Conservation (phyloP, 2,888 invertebrate genomes). For the Microchrysa polita region DNA sequence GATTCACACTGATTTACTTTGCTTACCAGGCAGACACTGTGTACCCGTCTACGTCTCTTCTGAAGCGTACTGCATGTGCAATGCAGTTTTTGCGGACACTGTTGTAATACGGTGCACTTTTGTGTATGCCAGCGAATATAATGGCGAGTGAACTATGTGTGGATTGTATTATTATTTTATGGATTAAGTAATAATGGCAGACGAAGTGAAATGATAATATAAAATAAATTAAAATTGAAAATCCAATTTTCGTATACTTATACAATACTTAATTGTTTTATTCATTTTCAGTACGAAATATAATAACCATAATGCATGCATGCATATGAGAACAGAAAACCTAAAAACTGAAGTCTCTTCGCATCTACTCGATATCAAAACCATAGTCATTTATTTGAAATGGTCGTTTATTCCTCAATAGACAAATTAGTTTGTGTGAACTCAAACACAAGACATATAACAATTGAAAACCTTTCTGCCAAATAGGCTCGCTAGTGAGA, state of each 20-base stretch:
- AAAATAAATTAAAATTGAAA: slow-evolving; percentile 26
- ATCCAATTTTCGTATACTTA: background rate
- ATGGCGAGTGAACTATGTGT: background rate
- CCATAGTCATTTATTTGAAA: no score
- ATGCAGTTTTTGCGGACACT: slow-evolving; percentile 1
- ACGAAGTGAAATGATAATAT: slow-evolving; percentile 16
- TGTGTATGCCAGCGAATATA: no score
- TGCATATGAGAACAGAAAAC: no score
- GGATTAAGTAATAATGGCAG: slow-evolving; percentile 35
- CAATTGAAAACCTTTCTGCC: no score
- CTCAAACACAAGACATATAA: no score
- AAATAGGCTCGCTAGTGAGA: background rate
- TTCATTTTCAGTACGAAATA: no score
- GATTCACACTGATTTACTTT: slow-evolving; percentile 32
- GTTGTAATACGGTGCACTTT: background rate
- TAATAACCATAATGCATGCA: no score
- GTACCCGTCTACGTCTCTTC: background rate
- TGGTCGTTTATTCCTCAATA: no score
- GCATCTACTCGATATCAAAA: no score
- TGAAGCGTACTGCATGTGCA: background rate
- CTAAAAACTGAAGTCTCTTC: no score
- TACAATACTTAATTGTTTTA: no score
- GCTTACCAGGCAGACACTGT: background rate
- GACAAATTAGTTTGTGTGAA: no score
- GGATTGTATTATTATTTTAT: slow-evolving; percentile 10